These are phyloP conservation scores for Procapra przewalskii DNA, from an alignment of 2,113 vertebrate species.

Conservation along the genomic window DNA sequence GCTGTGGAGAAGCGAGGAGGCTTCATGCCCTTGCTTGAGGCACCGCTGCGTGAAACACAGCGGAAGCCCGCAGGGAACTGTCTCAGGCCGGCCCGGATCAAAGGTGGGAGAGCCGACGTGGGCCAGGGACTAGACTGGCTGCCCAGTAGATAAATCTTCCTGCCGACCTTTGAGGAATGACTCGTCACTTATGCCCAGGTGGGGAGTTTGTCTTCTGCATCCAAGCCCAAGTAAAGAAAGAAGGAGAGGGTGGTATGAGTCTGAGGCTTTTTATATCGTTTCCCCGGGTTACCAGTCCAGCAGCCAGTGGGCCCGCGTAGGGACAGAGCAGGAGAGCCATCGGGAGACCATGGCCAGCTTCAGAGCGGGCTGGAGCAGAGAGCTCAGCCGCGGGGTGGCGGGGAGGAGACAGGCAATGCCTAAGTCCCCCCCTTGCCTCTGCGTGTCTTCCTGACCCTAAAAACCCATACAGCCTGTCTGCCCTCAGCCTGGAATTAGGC, in stretches of 20 bases:
- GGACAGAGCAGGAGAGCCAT: neutral
- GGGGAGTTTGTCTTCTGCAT: neutral
- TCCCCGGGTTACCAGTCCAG: neutral
- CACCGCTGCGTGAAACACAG: fast-evolving
- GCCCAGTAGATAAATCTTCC: neutral
- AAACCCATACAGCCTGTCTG: neutral
- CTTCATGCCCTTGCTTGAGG: neutral
- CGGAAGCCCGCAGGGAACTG: neutral
- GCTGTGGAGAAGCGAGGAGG: neutral
- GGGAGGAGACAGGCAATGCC: no score
- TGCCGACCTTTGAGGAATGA: neutral
- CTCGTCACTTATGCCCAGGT: neutral
- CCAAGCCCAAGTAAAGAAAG: neutral
- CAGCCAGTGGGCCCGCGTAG: fast-evolving
- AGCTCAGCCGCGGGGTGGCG: neutral
- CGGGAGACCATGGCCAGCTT: fast-evolving
- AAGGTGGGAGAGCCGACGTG: neutral
- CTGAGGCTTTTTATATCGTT: neutral
- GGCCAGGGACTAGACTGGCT: neutral
- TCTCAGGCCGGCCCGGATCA: neutral
- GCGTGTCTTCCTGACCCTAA: neutral
- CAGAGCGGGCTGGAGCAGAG: neutral
- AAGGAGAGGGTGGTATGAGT: neutral
- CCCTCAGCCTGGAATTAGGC: neutral
- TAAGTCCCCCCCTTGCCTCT: fast-evolving